Evolutionary conservation across 1,140 invertebrate genomes (phyloP).

Genomic region (Anastrepha obliqua): DNA sequence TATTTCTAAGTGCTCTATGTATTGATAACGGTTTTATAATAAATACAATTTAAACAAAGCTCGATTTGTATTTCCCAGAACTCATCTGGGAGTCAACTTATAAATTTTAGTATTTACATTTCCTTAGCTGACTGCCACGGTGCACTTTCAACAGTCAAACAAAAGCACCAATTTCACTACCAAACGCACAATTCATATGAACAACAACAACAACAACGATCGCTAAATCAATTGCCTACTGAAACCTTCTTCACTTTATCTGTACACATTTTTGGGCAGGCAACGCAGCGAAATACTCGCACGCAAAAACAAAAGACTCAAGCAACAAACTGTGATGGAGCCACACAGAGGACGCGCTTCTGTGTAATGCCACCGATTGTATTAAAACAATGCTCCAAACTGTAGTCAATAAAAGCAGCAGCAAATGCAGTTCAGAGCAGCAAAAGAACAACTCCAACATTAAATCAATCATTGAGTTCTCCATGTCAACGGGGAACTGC

Average conservation of each 20-base stretch:
- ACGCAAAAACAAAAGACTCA: not conserved
- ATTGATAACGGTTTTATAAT: not conserved
- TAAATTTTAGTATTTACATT: not conserved
- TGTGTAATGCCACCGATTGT: not conserved
- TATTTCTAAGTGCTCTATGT: not conserved
- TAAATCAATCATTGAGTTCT: slow-evolving; percentile 40
- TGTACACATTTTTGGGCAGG: not conserved
- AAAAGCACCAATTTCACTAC: not conserved
- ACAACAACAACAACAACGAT: not conserved
- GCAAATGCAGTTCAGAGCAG: not conserved
- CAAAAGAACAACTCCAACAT: not conserved
- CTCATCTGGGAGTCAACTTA: not conserved
- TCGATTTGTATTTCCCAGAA: slow-evolving; percentile 17
- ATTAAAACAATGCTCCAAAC: slow-evolving; percentile 12
- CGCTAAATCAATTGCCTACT: not conserved
- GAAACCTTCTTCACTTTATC: not conserved
- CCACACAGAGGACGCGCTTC: not conserved
- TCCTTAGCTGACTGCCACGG: not conserved
- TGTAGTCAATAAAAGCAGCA: not conserved
- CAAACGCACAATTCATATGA: slow-evolving; percentile 25
- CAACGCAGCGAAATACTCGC: not conserved
- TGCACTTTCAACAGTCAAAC: not conserved
- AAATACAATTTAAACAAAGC: not conserved
- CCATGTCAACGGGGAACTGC: slow-evolving; percentile 8
- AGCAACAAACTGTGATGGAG: not conserved